Evolutionary conservation across 2,888 invertebrate species (phyloP).

Genomic region (Rugalucina vietnamica): DNA sequence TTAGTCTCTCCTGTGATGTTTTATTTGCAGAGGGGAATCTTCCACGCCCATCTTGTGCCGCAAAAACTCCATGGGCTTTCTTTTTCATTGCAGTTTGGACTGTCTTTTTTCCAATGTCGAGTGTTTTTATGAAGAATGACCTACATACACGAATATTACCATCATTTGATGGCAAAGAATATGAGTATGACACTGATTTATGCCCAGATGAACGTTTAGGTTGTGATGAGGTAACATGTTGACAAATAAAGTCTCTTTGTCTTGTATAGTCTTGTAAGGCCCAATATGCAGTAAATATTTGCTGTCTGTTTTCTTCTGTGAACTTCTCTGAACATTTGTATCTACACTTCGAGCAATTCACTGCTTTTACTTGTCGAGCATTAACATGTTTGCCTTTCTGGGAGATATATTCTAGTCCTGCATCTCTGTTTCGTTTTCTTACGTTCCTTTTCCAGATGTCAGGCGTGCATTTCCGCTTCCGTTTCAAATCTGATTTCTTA

Average conservation of each 20-base stretch:
- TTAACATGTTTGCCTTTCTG: slow-evolving; percentile 47
- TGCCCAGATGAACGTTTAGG: slow-evolving; percentile 40
- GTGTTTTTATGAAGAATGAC: slow-evolving; percentile 54
- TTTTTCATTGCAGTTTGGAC: slow-evolving; percentile 56
- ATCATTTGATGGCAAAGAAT: background rate
- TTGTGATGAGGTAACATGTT: slow-evolving; percentile 47
- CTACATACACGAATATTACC: slow-evolving; percentile 30
- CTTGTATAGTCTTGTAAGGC: slow-evolving; percentile 54
- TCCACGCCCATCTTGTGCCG: slow-evolving; percentile 54
- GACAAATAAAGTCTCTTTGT: slow-evolving; percentile 61
- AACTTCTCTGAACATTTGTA: slow-evolving; percentile 54
- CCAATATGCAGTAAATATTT: slow-evolving; percentile 60
- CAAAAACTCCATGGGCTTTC: slow-evolving; percentile 55
- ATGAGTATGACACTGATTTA: slow-evolving; percentile 33
- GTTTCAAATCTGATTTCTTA: background rate
- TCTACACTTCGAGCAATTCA: slow-evolving; percentile 59
- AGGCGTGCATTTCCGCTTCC: slow-evolving; percentile 10
- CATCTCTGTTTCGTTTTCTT: slow-evolving; percentile 56
- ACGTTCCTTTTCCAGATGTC: slow-evolving; percentile 56
- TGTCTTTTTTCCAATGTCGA: slow-evolving; percentile 58
- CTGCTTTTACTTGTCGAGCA: slow-evolving; percentile 37
- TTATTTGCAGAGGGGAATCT: slow-evolving; percentile 58
- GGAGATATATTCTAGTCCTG: slow-evolving; percentile 52
- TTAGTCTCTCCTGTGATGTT: slow-evolving; percentile 40
- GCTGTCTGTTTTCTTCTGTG: slow-evolving; percentile 51